Conservation (phyloP, 1,140 invertebrate genomes). For the Musca domestica region DNA sequence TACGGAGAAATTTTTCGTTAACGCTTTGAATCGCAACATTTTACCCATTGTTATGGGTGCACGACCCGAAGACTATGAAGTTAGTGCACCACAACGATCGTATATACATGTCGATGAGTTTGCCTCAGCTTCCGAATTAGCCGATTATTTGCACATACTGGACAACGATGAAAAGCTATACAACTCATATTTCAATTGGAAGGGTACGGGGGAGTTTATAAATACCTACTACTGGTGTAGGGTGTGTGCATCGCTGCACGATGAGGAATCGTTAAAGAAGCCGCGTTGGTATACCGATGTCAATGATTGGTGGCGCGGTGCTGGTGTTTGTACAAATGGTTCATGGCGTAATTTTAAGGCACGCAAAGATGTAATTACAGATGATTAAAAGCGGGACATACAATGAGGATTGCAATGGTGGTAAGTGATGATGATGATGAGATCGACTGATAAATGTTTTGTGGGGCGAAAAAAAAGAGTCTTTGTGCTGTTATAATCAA, state of each 20-base stretch:
- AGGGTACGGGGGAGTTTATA: slow-evolving; percentile 89
- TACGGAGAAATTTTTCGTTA: slow-evolving; percentile 96
- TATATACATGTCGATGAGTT: slow-evolving; percentile 95
- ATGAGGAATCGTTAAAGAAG: slow-evolving; percentile 60
- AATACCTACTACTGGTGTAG: slow-evolving; percentile 96
- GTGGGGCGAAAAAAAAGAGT: no score
- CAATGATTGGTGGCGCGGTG: slow-evolving; percentile 83
- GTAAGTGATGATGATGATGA: no score
- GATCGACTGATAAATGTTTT: no score
- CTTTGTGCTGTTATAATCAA: no score
- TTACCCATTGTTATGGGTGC: slow-evolving; percentile 96
- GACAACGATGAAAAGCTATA: slow-evolving; percentile 85
- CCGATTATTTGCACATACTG: slow-evolving; percentile 78
- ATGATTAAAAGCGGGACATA: slow-evolving; percentile 42
- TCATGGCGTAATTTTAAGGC: slow-evolving; percentile 65
- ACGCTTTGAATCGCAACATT: slow-evolving; percentile 85
- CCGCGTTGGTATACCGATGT: slow-evolving; percentile 74
- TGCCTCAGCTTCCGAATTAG: slow-evolving; percentile 76
- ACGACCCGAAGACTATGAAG: slow-evolving; percentile 82
- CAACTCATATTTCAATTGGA: slow-evolving; percentile 92
- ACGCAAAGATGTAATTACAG: slow-evolving; percentile 51
- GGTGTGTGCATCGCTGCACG: slow-evolving; percentile 86
- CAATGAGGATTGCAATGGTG: background rate
- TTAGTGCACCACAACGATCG: slow-evolving; percentile 81
- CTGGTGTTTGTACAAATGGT: slow-evolving; percentile 66